Conservation (phyloP, 2,888 invertebrate genomes). For the Lycia hirtaria region DNA sequence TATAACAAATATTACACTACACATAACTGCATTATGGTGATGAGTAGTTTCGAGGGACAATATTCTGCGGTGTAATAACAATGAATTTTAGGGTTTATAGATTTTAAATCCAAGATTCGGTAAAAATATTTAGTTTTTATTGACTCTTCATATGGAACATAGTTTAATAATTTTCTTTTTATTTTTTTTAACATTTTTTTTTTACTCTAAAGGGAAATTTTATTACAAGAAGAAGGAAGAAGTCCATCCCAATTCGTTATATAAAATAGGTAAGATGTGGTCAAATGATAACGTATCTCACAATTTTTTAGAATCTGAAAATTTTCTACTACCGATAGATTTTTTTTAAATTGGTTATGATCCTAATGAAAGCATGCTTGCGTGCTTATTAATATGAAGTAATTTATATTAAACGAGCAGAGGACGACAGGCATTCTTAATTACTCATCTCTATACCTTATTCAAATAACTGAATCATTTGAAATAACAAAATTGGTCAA, state of each 20-base stretch:
- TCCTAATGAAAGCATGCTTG: too few relatives aligned
- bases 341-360: too few relatives aligned
- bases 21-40: background rate
- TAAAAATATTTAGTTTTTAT: too few relatives aligned
- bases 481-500: too few relatives aligned
- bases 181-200: background rate
- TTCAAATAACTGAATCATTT: too few relatives aligned
- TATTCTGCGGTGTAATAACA: background rate
- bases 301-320: background rate
- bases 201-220: conserved; percentile 2
- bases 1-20: background rate
- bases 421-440: too few relatives aligned
- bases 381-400: too few relatives aligned
- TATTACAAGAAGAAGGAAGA: conserved; percentile 6
- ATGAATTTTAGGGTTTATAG: background rate
- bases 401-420: too few relatives aligned
- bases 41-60: background rate
- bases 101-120: too few relatives aligned
- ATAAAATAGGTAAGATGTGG: conserved; percentile 1
- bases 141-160: too few relatives aligned
- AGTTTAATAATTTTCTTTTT: background rate
- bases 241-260: conserved; percentile 1
- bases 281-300: conserved; percentile 3
- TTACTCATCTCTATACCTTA: too few relatives aligned
- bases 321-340: background rate